Evolutionary conservation across 1,140 invertebrate genomes (phyloP).

Genomic region (Ephestia elutella): DNA sequence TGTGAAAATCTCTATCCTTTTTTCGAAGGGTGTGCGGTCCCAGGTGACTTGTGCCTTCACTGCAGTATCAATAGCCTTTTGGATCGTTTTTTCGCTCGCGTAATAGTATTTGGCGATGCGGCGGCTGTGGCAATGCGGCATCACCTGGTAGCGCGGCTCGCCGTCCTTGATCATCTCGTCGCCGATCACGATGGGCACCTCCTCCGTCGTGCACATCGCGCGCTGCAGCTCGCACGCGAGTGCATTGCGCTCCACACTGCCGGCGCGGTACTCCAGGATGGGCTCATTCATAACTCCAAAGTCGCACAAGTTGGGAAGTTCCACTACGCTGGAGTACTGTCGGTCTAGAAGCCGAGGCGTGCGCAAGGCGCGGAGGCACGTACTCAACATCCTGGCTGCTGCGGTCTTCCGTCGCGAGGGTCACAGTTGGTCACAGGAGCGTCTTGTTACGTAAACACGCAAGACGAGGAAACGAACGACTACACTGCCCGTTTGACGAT

Average conservation of each 20-base stretch:
- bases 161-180: slow-evolving; percentile 88
- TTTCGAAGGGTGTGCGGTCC: slow-evolving; percentile 87
- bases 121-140: slow-evolving; percentile 91
- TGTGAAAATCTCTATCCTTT: slow-evolving; percentile 87
- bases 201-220: slow-evolving; percentile 79
- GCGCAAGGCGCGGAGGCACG: slow-evolving; percentile 32
- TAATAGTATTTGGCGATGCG: slow-evolving; percentile 95
- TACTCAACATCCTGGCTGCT: slow-evolving; percentile 38
- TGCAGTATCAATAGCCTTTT: slow-evolving; percentile 89
- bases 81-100: slow-evolving; percentile 87
- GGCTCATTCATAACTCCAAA: slow-evolving; percentile 88
- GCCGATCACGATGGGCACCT: slow-evolving; percentile 95
- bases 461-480: slow-evolving; percentile 11
- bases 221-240: slow-evolving; percentile 84
- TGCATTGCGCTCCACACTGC: slow-evolving; percentile 86
- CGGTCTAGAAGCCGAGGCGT: slow-evolving; percentile 54
- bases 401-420: background rate
- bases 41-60: slow-evolving; percentile 87
- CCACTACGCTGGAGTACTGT: slow-evolving; percentile 77
- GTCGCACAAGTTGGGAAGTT: slow-evolving; percentile 78
- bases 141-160: slow-evolving; percentile 81
- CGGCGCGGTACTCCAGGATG: slow-evolving; percentile 85
- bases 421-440: slow-evolving; percentile 1
- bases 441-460: slow-evolving; percentile 38
- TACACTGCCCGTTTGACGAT: slow-evolving; percentile 9